Evolutionary conservation across 2,113 vertebrate genomes (phyloP).

Genomic region (Takifugu bimaculatus): DNA sequence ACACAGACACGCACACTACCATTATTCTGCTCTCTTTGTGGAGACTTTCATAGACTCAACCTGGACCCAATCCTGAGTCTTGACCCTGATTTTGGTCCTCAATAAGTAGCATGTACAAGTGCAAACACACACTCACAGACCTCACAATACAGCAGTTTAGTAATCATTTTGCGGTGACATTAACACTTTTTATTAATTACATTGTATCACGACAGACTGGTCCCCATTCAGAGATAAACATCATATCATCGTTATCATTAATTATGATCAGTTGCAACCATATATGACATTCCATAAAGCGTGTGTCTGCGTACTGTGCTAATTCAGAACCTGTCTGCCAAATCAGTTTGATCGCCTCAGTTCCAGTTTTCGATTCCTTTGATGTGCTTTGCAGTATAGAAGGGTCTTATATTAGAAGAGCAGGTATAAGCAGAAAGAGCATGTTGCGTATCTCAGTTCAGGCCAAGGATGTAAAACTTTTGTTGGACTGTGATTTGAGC

Average conservation of each 20-base stretch:
- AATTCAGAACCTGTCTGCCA: constrained; percentile 12
- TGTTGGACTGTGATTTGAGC: constrained; percentile 21
- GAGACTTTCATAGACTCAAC: too few species aligned
- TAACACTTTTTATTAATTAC: constrained; percentile 93
- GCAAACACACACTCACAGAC: constrained; percentile 18
- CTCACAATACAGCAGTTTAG: neutral
- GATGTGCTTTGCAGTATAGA: constrained; percentile 49
- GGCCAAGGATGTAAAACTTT: neutral
- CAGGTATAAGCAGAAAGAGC: constrained; percentile 24
- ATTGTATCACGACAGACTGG: constrained; percentile 90
- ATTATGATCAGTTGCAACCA: constrained; percentile 36
- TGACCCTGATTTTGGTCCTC: neutral
- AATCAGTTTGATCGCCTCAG: constrained; percentile 15
- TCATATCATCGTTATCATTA: constrained; percentile 42
- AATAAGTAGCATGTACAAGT: neutral
- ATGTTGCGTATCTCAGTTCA: constrained; percentile 35
- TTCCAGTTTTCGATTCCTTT: constrained; percentile 42
- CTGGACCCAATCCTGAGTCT: too few species aligned
- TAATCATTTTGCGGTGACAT: constrained; percentile 78
- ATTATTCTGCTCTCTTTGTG: too few species aligned
- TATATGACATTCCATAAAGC: constrained; percentile 22
- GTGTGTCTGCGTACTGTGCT: constrained; percentile 9
- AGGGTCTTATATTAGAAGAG: constrained; percentile 27
- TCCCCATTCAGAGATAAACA: constrained; percentile 83
- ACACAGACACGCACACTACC: too few species aligned